Evolutionary conservation across 2,113 vertebrate genomes (phyloP).

Genomic region (Phalacrocorax aristotelis): DNA sequence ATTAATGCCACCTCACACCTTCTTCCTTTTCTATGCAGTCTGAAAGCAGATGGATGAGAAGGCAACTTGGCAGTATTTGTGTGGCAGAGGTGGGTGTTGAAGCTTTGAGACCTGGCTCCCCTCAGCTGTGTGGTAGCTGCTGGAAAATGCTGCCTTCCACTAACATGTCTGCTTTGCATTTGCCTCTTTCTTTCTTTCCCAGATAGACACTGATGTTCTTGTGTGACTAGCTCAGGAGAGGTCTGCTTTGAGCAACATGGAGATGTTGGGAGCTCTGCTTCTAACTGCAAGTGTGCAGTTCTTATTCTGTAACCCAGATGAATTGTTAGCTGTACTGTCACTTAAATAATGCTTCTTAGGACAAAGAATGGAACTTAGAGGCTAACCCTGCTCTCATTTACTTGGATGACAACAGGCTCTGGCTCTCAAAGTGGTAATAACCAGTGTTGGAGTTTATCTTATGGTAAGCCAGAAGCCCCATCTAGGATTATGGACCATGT

Average conservation of each 20-base stretch:
- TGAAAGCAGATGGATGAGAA: not conserved
- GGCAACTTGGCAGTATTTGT: not conserved
- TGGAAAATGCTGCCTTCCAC: not conserved
- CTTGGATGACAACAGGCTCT: not conserved
- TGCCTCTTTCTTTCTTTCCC: not conserved
- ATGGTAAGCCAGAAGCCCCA: not conserved
- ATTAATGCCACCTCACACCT: not conserved
- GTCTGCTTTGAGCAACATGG: not conserved
- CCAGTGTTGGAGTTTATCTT: not conserved
- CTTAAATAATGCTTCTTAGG: not conserved
- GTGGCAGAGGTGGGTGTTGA: not conserved
- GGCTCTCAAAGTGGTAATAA: not conserved
- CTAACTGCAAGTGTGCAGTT: not conserved
- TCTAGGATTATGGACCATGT: not conserved
- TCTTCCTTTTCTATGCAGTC: not conserved
- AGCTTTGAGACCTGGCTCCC: not conserved
- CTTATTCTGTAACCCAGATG: not conserved
- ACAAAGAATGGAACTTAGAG: not conserved
- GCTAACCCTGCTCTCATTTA: not conserved
- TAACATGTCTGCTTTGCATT: fast-evolving
- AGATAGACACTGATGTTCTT: not conserved
- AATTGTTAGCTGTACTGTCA: not conserved
- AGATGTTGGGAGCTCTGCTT: not conserved
- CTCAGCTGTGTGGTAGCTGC: not conserved
- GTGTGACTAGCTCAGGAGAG: not conserved